Evolutionary conservation across 1,140 invertebrate genomes (phyloP).

Genomic region (Drosophila bifasciata): DNA sequence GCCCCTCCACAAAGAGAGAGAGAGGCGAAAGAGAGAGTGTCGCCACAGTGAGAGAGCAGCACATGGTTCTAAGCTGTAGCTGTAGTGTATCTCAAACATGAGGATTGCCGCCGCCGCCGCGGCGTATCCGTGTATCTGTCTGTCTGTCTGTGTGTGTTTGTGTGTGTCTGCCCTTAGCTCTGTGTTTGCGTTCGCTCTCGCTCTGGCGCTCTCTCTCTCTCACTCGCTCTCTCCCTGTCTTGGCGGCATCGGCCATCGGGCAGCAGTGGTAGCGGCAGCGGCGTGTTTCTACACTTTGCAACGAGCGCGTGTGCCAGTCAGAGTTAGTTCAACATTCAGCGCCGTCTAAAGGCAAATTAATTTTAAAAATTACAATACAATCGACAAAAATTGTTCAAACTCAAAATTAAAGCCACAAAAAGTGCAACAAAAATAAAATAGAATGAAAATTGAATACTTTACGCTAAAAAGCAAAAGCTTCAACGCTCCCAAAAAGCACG

Average conservation of each 20-base stretch:
- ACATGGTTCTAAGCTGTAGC: conserved; percentile 12
- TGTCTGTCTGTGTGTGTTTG: no score
- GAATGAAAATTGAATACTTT: conserved; percentile 16
- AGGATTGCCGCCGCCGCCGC: conserved; percentile 11
- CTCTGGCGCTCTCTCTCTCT: conserved; percentile 23
- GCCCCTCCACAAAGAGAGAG: conserved; percentile 46
- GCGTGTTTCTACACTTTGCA: conserved; percentile 56
- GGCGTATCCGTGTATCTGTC: conserved; percentile 26
- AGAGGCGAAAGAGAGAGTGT: conserved; percentile 5
- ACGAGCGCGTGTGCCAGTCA: conserved; percentile 46
- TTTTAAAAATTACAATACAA: conserved; percentile 13
- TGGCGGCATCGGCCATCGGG: conserved; percentile 23
- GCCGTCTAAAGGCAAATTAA: conserved; percentile 44
- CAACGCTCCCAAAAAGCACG: conserved; percentile 27
- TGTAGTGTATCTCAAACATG: conserved; percentile 15
- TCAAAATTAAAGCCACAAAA: background rate
- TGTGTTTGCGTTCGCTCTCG: conserved; percentile 9
- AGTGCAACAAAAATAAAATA: background rate
- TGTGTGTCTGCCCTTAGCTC: conserved; percentile 59
- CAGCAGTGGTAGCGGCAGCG: conserved; percentile 57
- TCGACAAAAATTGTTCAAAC: background rate
- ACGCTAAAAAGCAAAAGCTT: background rate
- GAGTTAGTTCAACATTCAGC: conserved; percentile 51
- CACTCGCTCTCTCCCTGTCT: conserved; percentile 19
- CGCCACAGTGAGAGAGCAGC: conserved; percentile 4